Conservation (phyloP, 1,140 invertebrate genomes). For the Elymnias hypermnestra region DNA sequence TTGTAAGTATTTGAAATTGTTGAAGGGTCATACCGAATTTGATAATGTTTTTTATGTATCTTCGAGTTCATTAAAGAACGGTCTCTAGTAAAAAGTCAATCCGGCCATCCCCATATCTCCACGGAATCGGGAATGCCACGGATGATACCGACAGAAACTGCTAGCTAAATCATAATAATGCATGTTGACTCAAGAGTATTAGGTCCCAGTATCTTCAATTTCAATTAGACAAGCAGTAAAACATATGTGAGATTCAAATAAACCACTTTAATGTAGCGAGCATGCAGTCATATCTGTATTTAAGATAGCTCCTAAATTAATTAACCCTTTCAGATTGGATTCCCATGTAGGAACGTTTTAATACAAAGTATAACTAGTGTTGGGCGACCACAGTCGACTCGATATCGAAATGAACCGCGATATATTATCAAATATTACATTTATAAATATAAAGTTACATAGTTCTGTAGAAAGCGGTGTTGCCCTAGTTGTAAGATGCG, state of each 20-base stretch:
- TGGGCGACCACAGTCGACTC: neutral
- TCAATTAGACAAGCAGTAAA: conserved; percentile 24
- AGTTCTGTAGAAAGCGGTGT: too few species aligned
- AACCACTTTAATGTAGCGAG: conserved; percentile 25
- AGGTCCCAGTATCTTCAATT: conserved; percentile 16
- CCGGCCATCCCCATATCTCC: too few species aligned
- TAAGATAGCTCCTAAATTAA: conserved; percentile 47
- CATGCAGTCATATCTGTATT: conserved; percentile 22
- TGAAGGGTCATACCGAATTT: too few species aligned
- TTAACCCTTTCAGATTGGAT: conserved; percentile 51
- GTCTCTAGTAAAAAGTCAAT: too few species aligned
- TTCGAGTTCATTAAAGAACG: too few species aligned
- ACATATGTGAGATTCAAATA: conserved; percentile 24
- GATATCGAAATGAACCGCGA: neutral
- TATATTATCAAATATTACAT: too few species aligned
- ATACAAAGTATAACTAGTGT: conserved; percentile 53
- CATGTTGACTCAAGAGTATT: neutral
- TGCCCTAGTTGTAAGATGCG: too few species aligned
- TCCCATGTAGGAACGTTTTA: conserved; percentile 55
- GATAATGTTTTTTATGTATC: too few species aligned
- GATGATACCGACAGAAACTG: too few species aligned
- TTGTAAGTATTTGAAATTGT: too few species aligned
- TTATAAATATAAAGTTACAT: too few species aligned
- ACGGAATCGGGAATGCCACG: neutral
- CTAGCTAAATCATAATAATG: neutral